A percentile compares a stretch with the other conserved stretches of the same genome.
Conservation (phyloP, 2,888 invertebrate genomes). For the Rosalia funebris region DNA sequence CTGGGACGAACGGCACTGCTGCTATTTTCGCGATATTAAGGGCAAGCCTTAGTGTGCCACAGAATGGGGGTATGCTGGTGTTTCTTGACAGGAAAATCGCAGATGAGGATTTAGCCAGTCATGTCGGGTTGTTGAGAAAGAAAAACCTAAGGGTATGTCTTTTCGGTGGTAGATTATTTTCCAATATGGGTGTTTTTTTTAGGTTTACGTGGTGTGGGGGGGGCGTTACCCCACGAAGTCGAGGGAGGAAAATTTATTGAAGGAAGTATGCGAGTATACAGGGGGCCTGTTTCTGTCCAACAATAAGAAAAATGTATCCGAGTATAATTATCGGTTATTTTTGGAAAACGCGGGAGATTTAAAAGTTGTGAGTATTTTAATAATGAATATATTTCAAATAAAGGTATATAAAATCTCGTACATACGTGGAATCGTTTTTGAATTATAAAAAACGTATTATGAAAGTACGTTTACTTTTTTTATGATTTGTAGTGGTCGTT, state of each 20-base stretch:
- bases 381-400: no score
- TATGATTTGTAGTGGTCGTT: no score
- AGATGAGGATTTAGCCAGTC: slow-evolving; percentile 64
- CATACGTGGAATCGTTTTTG: no score
- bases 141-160: slow-evolving; percentile 62
- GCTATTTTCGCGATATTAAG: slow-evolving; percentile 70
- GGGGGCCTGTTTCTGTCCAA: slow-evolving; percentile 64
- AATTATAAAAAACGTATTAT: no score
- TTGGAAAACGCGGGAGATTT: slow-evolving; percentile 28
- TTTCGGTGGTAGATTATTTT: slow-evolving; percentile 29
- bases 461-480: no score
- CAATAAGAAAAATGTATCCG: slow-evolving; percentile 37
- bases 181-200: slow-evolving; percentile 31
- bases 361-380: slow-evolving; percentile 29
- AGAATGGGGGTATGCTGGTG: slow-evolving; percentile 72
- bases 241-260: slow-evolving; percentile 63
- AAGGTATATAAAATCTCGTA: no score
- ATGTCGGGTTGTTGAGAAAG: slow-evolving; percentile 31
- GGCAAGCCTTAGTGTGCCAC: slow-evolving; percentile 71
- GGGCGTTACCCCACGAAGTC: slow-evolving; percentile 61
- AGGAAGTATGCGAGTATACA: slow-evolving; percentile 63
- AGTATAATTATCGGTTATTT: slow-evolving; percentile 39
- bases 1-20: slow-evolving; percentile 63
- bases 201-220: slow-evolving; percentile 66
- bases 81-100: slow-evolving; percentile 69